These are phyloP conservation scores for Mylabris sibirica DNA, from an alignment of 2,888 invertebrate species.

Conservation along the genomic window DNA sequence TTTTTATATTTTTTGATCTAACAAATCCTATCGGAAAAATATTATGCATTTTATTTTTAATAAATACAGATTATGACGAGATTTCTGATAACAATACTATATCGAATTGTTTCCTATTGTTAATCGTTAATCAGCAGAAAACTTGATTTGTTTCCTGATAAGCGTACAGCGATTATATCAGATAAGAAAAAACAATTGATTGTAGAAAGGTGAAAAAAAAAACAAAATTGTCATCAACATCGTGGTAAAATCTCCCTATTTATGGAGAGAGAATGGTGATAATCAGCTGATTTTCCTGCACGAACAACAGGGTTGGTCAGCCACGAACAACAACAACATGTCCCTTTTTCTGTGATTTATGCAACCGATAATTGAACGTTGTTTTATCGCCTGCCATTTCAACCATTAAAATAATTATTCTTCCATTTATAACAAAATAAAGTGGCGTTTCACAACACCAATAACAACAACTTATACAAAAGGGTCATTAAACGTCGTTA, in stretches of 20 bases:
- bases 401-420: conserved; percentile 38
- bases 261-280: neutral
- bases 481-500: conserved; percentile 27
- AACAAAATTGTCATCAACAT: neutral
- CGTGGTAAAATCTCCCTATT: neutral
- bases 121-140: neutral
- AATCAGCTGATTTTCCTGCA: conserved; percentile 1
- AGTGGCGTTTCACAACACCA: conserved; percentile 21
- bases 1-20: neutral
- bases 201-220: neutral
- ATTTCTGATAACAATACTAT: neutral
- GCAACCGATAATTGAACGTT: conserved; percentile 33
- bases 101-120: conserved; percentile 1
- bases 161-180: neutral
- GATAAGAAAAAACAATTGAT: neutral
- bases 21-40: neutral
- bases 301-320: conserved; percentile 16
- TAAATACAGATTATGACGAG: neutral
- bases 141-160: neutral
- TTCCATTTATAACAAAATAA: conserved; percentile 27
- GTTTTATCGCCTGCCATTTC: conserved; percentile 37
- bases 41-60: neutral
- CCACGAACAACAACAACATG: conserved; percentile 9
- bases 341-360: conserved; percentile 24
- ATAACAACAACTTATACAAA: neutral